Evolutionary conservation across 2,888 invertebrate species (phyloP), one percentile per base, ranked within the genome.

Genomic region (Erannis defoliaria): DNA sequence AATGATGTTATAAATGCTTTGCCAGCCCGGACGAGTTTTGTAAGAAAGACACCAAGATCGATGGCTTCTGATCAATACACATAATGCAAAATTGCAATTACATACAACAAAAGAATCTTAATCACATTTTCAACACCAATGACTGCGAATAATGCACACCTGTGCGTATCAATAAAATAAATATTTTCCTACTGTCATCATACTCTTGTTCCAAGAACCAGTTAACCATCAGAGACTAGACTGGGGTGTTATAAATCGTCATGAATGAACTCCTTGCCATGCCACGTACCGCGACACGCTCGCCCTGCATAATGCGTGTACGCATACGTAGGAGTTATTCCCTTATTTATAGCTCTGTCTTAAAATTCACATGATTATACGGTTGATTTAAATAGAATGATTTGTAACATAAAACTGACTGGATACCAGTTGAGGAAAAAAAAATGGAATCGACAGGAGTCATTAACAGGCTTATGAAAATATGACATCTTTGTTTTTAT

Each of bases 191-290:
- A 43, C 37, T 35, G 50, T 46, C 45, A 51, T 51, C 60, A 64
- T 58, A 59, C 58, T 16, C 18, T 59, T 37, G 62, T 86, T 85
- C 86, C 69, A 58, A 67, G 85, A 84, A 84, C 54, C 65, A 71
- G 74, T 75, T 75, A 76, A 77, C 74, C 73, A 75, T 72, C 74
- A 78, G 75, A 70, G 68, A 64, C 62, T 66, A 46, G 54, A 62
- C 71, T 74, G 72, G 72, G 70, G 77, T 73, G 68, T 80, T 83
- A 86, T 85, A 89, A 88, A 89, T 89, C 72, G 81, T 67, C 75
- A 84, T 89, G 84, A 89, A 90, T 89, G 89, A 83, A 80, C 70
- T 77, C 72, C 71, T 85, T 85, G 75, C 74, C 77, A 85, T 86
- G 81, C 84, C 78, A 80, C 78, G 85, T 73, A 19, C 73, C 69